Evolutionary conservation across 2,888 invertebrate species (phyloP), one percentile per base, ranked within the genome.

Genomic region (Melangyna quadrimaculata): DNA sequence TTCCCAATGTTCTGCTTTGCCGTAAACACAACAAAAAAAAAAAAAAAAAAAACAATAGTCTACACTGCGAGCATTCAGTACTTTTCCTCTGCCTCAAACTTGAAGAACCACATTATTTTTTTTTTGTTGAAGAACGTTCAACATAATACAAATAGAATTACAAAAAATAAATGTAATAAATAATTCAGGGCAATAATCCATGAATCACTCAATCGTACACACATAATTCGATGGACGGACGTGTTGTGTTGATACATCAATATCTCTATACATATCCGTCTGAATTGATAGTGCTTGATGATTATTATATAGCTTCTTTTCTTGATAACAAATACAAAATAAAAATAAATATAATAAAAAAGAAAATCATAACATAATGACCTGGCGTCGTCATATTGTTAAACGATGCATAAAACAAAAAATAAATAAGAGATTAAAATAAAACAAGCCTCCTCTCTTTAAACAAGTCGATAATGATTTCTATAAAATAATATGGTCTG

Each of bases 121-220:
- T 29, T 43, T 29, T 10, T 65, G 12, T 29, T 45, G 8, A 27
- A 45, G 43, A 73, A 37, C 22, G 5, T 9, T 59, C n/a, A 57
- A 29, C 51, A 55, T 51, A 63, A 37, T 48, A 61, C 35, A 72
- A 29, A 63, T 59, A 55, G 24, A 69, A 59, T 35, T 6, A 72
- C 32, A 57, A 78, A 70, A 55, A 72, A n/a, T n/a, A n/a, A 67
- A 48, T 35, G 12, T 67, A 59, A 81, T 77, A 75, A 75, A 75
- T 71, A 81, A 75, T 80, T 80, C 80, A 55, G 45, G 51, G 71
- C 77, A 75, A 75, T 81, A 71, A 81, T 72, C 65, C 32, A 81
- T 71, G 81, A 81, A 77, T 81, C 77, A 72, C 40, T 69, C 69
- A 65, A 77, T 81, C 77, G 59, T 57, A 35, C 55, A 65, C 57